Evolutionary conservation across 23 tunicate species (phyloP).

Genomic region (Aplidium turbinatum): DNA sequence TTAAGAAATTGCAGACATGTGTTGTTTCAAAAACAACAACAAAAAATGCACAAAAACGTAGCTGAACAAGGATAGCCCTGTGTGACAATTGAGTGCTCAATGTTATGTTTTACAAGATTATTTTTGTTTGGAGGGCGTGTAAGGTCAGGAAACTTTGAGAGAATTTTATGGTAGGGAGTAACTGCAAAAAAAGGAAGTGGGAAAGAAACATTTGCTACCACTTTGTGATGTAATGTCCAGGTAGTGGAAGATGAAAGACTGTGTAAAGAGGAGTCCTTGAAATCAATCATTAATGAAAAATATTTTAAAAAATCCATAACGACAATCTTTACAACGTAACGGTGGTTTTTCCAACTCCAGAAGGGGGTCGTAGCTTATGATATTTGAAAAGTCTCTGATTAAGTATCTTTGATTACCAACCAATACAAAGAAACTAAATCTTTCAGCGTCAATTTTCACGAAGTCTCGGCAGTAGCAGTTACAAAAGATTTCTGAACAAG

Average conservation of each 20-base stretch:
- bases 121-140: neutral
- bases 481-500: no score
- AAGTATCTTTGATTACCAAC: no score
- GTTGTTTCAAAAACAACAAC: no score
- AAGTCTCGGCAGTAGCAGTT: no score
- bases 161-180: neutral
- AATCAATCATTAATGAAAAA: constrained; percentile 10
- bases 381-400: no score
- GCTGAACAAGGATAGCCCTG: constrained; percentile 27
- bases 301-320: constrained; percentile 3
- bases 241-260: neutral
- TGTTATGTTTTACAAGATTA: constrained; percentile 9
- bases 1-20: no score
- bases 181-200: neutral
- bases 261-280: neutral
- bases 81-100: constrained; percentile 24
- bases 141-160: neutral
- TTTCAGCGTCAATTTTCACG: no score
- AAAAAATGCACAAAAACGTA: no score
- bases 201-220: neutral
- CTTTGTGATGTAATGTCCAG: neutral
- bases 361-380: no score
- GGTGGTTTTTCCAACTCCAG: no score
- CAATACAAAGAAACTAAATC: no score
- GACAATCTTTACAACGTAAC: no score